phyloP scores from a whole-genome alignment of 1,140 invertebrate species.

The Apis dorsata region DNA sequence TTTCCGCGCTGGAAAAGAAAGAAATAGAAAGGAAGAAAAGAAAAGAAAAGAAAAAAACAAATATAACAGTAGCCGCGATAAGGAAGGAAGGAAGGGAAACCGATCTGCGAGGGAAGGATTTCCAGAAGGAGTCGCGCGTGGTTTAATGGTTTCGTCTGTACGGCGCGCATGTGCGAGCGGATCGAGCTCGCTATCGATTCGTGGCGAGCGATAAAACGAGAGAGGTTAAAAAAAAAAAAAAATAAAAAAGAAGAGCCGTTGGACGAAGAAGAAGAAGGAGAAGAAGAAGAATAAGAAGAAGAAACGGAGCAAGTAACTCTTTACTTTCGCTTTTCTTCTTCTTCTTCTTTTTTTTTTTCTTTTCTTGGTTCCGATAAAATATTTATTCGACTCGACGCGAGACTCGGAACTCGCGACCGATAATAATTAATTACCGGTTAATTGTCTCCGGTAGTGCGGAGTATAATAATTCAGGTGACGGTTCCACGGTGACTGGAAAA shows the following conservation, averaged over 20 bases:
- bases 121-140: slow-evolving; percentile 62
- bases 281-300: not conserved
- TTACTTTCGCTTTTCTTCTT: too few species aligned
- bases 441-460: not conserved
- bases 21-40: too few species aligned
- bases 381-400: slow-evolving; percentile 39
- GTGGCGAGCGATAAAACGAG: not conserved
- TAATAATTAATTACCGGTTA: slow-evolving; percentile 26
- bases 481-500: too few species aligned
- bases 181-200: slow-evolving; percentile 70
- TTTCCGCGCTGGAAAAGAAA: slow-evolving; percentile 16
- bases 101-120: slow-evolving; percentile 50
- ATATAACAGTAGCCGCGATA: not conserved
- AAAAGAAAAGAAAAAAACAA: too few species aligned
- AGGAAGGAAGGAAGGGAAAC: slow-evolving; percentile 7
- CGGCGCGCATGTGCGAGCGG: slow-evolving; percentile 66
- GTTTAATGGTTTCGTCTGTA: slow-evolving; percentile 66
- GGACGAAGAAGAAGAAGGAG: not conserved
- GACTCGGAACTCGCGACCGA: not conserved
- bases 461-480: too few species aligned
- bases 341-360: not conserved
- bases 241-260: not conserved
- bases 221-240: not conserved
- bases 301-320: too few species aligned
- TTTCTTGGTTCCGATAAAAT: slow-evolving; percentile 4